Evolutionary conservation across 2,113 vertebrate species (phyloP).

Genomic region (Podarcis cretensis): DNA sequence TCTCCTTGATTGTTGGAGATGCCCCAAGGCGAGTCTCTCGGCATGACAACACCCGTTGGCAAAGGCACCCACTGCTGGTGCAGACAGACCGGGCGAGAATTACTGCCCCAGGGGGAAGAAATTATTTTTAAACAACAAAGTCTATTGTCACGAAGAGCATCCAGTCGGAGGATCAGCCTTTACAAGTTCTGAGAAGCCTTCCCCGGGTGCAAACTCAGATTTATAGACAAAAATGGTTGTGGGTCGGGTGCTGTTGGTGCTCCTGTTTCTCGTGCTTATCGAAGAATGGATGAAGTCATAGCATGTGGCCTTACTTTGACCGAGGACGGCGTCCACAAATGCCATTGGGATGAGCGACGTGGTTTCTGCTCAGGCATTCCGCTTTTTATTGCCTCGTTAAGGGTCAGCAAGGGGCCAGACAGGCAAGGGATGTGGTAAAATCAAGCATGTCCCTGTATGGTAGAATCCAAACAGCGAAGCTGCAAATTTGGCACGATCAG

Average conservation of each 20-base stretch:
- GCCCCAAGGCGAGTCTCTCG: not conserved
- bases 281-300: not conserved
- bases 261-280: not conserved
- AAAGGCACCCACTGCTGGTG: not conserved
- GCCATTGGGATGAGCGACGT: not conserved
- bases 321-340: not conserved
- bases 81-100: not conserved
- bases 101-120: not conserved
- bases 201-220: not conserved
- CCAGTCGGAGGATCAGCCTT: not conserved
- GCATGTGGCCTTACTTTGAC: not conserved
- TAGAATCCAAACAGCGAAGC: not conserved
- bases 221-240: constrained; percentile 3
- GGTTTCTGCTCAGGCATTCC: constrained; percentile 21
- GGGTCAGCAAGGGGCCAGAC: constrained; percentile 7
- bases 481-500: too few relatives aligned
- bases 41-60: not conserved
- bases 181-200: constrained; percentile 29
- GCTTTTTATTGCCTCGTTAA: constrained; percentile 26
- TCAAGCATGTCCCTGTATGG: not conserved
- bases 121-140: constrained; percentile 3
- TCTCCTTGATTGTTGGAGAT: not conserved
- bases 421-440: not conserved
- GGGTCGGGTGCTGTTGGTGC: not conserved
- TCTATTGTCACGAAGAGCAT: not conserved